These are phyloP conservation scores for Agapornis roseicollis DNA, from an alignment of 2,113 vertebrate genomes.

Conservation along the genomic window DNA sequence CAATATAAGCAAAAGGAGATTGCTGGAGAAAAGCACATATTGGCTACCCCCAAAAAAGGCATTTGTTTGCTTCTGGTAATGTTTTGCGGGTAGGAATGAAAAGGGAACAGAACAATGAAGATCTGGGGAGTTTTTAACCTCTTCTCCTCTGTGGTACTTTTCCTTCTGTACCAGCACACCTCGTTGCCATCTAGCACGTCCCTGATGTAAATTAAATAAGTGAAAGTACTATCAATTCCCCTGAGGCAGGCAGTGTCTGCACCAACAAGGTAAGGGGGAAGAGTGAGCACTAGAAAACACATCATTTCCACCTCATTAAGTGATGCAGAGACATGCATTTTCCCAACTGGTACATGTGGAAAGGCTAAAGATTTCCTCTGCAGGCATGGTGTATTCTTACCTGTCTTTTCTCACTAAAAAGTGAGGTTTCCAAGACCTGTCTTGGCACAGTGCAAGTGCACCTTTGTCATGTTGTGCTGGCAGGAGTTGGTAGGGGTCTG, in stretches of 20 bases:
- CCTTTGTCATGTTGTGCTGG: not conserved
- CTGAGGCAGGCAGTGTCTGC: not conserved
- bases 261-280: not conserved
- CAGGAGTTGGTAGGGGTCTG: not conserved
- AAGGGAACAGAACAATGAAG: not conserved
- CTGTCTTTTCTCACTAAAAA: not conserved
- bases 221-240: not conserved
- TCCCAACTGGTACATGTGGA: not conserved
- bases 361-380: not conserved
- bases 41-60: not conserved
- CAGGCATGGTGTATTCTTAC: not conserved
- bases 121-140: not conserved
- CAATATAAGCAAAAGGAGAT: not conserved
- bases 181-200: not conserved
- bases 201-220: constrained; percentile 37
- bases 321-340: not conserved
- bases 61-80: not conserved
- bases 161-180: not conserved
- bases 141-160: not conserved
- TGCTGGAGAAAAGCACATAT: not conserved
- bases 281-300: not conserved
- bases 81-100: not conserved
- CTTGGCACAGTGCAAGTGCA: not conserved
- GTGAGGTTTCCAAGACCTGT: not conserved
- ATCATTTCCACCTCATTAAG: not conserved